These are phyloP conservation scores for Cryptus armator DNA, from an alignment of 2,888 invertebrate species.

Conservation along the genomic window DNA sequence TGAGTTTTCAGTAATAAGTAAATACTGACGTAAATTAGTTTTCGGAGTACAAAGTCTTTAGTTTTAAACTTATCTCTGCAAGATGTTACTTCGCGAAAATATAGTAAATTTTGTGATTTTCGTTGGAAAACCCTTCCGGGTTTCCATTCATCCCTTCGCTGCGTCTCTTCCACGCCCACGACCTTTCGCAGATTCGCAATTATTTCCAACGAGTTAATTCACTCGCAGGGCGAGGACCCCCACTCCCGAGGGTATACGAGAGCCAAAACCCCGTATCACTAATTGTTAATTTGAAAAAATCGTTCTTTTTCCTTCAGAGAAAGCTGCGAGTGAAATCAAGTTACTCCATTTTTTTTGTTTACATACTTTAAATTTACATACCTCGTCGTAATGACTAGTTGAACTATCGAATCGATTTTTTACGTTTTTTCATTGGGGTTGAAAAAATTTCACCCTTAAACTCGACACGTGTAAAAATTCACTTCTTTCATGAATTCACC, in stretches of 20 bases:
- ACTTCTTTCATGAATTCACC: background rate
- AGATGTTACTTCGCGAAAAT: background rate
- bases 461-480: background rate
- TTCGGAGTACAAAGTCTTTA: background rate
- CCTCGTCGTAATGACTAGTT: too few relatives aligned
- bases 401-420: too few relatives aligned
- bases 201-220: slow-evolving; percentile 74
- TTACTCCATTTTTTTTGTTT: too few relatives aligned
- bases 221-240: slow-evolving; percentile 12
- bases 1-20: background rate
- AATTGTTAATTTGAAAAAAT: slow-evolving; percentile 76
- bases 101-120: background rate
- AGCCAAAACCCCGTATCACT: slow-evolving; percentile 44
- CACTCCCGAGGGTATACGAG: background rate
- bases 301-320: slow-evolving; percentile 5
- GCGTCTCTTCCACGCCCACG: slow-evolving; percentile 45
- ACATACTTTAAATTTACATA: too few relatives aligned
- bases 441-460: slow-evolving; percentile 1
- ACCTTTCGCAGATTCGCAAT: slow-evolving; percentile 64
- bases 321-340: background rate
- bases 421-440: background rate
- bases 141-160: slow-evolving; percentile 36
- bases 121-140: background rate
- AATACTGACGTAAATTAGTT: background rate
- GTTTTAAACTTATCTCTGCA: slow-evolving; percentile 8